Percentiles rank a stretch among this genome's conserved stretches.
phyloP scores from a whole-genome alignment of 92 coral and sea anemone genomes.

The Diadumene lineata region DNA sequence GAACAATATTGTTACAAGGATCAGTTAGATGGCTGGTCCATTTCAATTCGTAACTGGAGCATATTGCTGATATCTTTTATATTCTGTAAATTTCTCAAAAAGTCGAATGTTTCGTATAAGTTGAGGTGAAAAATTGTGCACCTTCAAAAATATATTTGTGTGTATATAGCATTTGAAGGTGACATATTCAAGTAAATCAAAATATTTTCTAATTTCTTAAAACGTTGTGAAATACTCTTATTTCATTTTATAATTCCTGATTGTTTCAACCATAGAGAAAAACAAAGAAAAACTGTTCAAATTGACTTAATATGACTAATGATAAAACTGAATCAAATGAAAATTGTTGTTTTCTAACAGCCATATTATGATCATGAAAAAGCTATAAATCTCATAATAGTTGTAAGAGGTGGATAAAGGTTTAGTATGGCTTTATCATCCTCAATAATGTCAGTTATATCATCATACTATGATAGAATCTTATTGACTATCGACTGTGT shows the following conservation, averaged over 20 bases:
- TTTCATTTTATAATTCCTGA: constrained; percentile 23
- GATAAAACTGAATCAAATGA: constrained; percentile 1
- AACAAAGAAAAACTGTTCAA: background rate
- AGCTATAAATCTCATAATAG: too few relatives aligned
- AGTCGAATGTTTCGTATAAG: constrained; percentile 25
- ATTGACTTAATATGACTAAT: background rate
- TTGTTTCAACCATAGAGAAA: constrained; percentile 4
- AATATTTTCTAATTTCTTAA: constrained; percentile 20
- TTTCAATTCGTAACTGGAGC: constrained; percentile 9
- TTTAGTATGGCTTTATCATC: too few relatives aligned
- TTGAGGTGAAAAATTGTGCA: constrained; percentile 8
- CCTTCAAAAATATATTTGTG: constrained; percentile 29
- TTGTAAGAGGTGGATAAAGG: too few relatives aligned
- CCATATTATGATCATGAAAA: too few relatives aligned
- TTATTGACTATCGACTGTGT: too few relatives aligned
- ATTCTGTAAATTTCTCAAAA: constrained; percentile 25
- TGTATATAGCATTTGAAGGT: constrained; percentile 28
- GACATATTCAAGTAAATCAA: background rate
- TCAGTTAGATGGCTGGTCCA: constrained; percentile 9
- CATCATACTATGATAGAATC: too few relatives aligned
- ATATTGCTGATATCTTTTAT: constrained; percentile 36
- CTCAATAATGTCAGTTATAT: too few relatives aligned
- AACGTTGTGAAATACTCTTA: constrained; percentile 20
- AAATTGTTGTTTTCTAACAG: background rate
- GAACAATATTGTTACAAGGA: constrained; percentile 3